These are phyloP conservation scores for Diabrotica undecimpunctata DNA, from an alignment of 1,140 invertebrate species.

Conservation along the genomic window DNA sequence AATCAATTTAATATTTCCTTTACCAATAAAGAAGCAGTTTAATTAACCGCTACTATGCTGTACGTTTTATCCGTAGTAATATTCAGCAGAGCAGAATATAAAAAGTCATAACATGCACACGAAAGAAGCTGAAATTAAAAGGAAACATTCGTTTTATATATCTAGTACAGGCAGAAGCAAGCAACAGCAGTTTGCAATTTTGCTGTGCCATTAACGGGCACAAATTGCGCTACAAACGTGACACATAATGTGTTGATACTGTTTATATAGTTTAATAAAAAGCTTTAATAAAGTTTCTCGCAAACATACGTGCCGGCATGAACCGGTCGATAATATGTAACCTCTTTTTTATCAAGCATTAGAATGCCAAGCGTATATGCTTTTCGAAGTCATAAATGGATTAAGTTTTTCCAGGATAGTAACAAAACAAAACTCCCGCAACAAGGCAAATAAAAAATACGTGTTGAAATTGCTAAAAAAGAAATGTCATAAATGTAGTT, in stretches of 20 bases:
- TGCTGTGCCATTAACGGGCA: not conserved
- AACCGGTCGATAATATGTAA: not conserved
- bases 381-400: not conserved
- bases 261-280: slow-evolving; percentile 1
- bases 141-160: slow-evolving; percentile 1
- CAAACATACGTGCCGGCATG: not conserved
- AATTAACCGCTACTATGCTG: too few relatives aligned
- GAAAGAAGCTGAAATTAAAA: slow-evolving; percentile 1
- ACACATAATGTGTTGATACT: slow-evolving; percentile 2
- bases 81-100: too few relatives aligned
- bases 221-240: slow-evolving; percentile 1
- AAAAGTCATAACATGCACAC: not conserved
- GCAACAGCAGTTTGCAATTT: slow-evolving; percentile 1
- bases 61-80: too few relatives aligned
- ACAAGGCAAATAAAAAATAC: too few relatives aligned
- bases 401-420: too few relatives aligned
- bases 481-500: too few relatives aligned
- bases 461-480: too few relatives aligned
- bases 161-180: not conserved
- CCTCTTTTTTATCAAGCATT: slow-evolving; percentile 1
- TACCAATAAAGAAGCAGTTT: too few relatives aligned
- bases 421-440: too few relatives aligned
- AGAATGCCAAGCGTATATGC: not conserved
- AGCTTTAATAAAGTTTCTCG: slow-evolving; percentile 1
- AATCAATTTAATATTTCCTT: too few relatives aligned